A percentile compares a stretch with the other conserved stretches of the same genome.
These are phyloP conservation scores for Hipposideros armiger DNA, from an alignment of 2,113 vertebrate species.

Conservation along the genomic window DNA sequence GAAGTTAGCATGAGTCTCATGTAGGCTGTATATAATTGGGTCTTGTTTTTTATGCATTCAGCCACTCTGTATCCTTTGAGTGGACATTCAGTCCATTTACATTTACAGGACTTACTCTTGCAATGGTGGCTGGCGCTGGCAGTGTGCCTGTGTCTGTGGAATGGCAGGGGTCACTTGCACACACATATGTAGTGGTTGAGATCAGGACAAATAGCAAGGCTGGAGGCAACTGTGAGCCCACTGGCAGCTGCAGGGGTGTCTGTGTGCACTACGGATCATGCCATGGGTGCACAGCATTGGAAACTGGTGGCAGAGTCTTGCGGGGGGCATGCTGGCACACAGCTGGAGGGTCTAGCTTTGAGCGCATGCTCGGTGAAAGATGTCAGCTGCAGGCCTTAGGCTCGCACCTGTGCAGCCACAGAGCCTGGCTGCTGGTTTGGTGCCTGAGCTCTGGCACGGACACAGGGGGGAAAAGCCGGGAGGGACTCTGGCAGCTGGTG, in stretches of 20 bases:
- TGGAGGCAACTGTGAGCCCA: neutral
- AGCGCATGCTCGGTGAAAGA: too few species aligned
- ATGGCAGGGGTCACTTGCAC: too few species aligned
- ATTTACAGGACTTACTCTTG: neutral
- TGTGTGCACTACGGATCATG: neutral
- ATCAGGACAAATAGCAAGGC: neutral
- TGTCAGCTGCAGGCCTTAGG: neutral
- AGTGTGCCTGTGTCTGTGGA: neutral
- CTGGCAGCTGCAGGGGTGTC: neutral
- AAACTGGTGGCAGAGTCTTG: neutral
- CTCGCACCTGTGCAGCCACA: neutral
- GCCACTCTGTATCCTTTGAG: neutral
- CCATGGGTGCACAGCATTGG: neutral
- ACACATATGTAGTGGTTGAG: neutral
- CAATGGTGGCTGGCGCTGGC: neutral
- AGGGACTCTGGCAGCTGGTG: neutral
- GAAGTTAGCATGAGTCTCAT: neutral
- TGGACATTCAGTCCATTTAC: neutral
- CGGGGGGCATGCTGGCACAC: neutral
- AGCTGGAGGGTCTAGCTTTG: neutral
- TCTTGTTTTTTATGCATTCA: neutral
- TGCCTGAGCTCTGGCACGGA: neutral
- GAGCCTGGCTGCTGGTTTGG: neutral
- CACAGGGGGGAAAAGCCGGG: too few species aligned
- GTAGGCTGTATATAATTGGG: neutral